Percentiles rank a stretch among this genome's conserved stretches.
Evolutionary conservation across 1,140 invertebrate genomes (phyloP).

Genomic region (Drosophila gunungcola): DNA sequence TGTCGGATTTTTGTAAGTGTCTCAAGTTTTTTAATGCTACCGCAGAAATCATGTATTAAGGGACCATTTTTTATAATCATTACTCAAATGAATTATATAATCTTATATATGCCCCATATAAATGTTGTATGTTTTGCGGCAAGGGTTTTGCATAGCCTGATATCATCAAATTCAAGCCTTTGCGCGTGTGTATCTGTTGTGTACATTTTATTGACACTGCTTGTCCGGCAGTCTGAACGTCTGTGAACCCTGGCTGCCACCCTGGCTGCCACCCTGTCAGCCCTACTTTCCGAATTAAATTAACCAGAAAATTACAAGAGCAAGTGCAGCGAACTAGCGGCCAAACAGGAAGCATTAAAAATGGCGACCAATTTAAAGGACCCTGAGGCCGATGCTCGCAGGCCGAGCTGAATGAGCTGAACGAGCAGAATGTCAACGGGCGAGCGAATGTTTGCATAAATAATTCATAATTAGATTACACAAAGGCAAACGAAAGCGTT

Average conservation of each 20-base stretch:
- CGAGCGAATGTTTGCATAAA: constrained; percentile 69
- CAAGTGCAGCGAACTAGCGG: constrained; percentile 15
- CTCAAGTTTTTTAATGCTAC: no score
- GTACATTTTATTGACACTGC: constrained; percentile 5
- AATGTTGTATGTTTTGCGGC: no score
- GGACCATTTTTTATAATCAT: no score
- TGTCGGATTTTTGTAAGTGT: no score
- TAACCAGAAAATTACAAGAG: constrained; percentile 47
- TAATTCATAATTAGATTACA: constrained; percentile 78
- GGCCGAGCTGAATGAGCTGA: neutral
- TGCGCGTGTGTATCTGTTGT: constrained; percentile 3
- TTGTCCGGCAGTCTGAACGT: constrained; percentile 22
- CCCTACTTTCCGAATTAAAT: constrained; percentile 46
- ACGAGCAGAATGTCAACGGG: constrained; percentile 13
- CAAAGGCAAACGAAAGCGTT: constrained; percentile 65
- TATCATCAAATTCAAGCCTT: neutral
- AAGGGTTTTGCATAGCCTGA: neutral
- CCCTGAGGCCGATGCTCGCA: constrained; percentile 3
- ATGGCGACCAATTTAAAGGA: constrained; percentile 59
- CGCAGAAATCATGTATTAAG: no score
- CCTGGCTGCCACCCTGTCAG: constrained; percentile 4
- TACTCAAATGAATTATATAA: no score
- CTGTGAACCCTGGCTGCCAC: constrained; percentile 32
- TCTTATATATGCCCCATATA: no score
- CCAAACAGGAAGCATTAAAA: constrained; percentile 46